phyloP scores from a whole-genome alignment of 64 coral and sea anemone species.

The Montipora cactus region DNA sequence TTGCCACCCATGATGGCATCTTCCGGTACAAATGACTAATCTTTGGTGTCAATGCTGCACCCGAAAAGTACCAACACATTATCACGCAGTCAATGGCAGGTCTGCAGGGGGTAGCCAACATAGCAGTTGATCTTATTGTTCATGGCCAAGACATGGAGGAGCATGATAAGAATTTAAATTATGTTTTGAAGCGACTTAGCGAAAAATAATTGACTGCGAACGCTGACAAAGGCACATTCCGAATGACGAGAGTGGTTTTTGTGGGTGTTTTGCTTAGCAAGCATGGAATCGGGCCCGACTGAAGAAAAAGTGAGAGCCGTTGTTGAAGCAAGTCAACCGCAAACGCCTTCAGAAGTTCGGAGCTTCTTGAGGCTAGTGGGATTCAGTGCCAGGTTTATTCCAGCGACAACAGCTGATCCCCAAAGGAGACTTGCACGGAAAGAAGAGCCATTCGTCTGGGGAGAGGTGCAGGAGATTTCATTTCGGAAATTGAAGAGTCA shows the following conservation, averaged over 20 bases:
- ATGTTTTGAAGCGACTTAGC: conserved; percentile 17
- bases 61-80: conserved; percentile 29
- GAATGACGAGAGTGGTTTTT: conserved; percentile 32
- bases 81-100: conserved; percentile 5
- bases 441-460: conserved; percentile 8
- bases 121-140: conserved; percentile 35
- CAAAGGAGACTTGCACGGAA: conserved; percentile 22
- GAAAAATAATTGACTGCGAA: conserved; percentile 10
- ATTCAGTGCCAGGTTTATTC: conserved; percentile 23
- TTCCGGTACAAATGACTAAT: conserved; percentile 30
- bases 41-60: conserved; percentile 33
- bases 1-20: conserved; percentile 26
- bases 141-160: conserved; percentile 14
- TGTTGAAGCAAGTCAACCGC: conserved; percentile 29
- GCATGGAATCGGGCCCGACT: conserved; percentile 6
- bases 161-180: conserved; percentile 24
- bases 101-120: not conserved
- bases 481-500: conserved; percentile 23
- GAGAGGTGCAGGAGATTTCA: not conserved
- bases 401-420: conserved; percentile 1
- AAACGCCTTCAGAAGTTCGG: conserved; percentile 3
- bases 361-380: conserved; percentile 2
- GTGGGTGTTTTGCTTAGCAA: conserved; percentile 35
- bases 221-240: conserved; percentile 33
- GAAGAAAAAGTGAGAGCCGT: conserved; percentile 22